Base-by-base conservation (phyloP, 1,140 invertebrate species). In the Papilio polyxenes region DNA sequence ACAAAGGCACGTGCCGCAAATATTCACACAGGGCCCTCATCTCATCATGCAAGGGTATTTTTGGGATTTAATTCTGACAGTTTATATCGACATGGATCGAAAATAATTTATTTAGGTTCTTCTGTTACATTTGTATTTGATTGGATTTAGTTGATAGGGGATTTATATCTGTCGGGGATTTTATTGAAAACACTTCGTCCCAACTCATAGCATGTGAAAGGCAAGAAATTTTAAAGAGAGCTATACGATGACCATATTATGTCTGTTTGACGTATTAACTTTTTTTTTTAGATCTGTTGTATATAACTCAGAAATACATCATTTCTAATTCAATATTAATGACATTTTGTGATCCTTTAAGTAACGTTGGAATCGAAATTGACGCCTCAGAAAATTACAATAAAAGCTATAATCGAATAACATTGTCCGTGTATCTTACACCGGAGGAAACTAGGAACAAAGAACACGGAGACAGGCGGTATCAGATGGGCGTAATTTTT, bases 401-500 rank as follows among this genome's bases (percentile, higher is more conserved):
- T 75, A 75, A 49, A 75, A 49, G 44, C 74, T 49, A 49, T n/a
- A 53, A 56, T 77, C 49, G 79, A 81, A 62, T 85, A 81, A 77
- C 48, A 23, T 13, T 9, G 20, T 20, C 75, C 20, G 15, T 44
- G 31, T 48, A 75, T 49, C 40, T 77, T 49, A 9, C 75, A 37
- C 72, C 49, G 37, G 40, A 49, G 75, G 76, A 65, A 37, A 48
- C 59, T 83, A 62, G 84, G 86, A 88, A 90, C 87, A 92, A 91
- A 91, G 90, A 89, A 83, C 84, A 80, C 83, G 83, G 89, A 90
- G 90, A 87, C 89, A 86, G 88, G 82, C 82, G 86, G 87, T 93
- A 92, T 92, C 92, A 92, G 92, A 91, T 91, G 90, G 82, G 85
- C 86, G 91, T 93, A 94, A 94, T 94, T 94, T 94, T 94, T 93